These are phyloP conservation scores for Drosophila dives DNA, from an alignment of 2,888 invertebrate species.

Conservation along the genomic window DNA sequence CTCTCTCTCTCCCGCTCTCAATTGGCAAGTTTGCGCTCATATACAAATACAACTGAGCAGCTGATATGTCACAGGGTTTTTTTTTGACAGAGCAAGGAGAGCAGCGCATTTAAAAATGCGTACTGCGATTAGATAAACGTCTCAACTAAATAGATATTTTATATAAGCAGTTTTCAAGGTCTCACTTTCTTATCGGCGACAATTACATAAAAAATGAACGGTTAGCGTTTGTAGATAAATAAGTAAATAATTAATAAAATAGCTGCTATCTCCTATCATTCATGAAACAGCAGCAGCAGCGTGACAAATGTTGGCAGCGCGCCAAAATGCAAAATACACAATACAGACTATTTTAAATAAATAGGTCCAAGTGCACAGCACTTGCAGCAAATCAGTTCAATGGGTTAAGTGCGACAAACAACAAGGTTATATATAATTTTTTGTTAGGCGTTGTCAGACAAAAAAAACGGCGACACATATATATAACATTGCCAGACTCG, in stretches of 20 bases:
- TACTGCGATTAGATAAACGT: slow-evolving; percentile 69
- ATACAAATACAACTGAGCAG: slow-evolving; percentile 8
- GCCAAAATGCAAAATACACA: slow-evolving; percentile 47
- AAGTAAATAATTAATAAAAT: slow-evolving; percentile 3
- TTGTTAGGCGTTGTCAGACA: slow-evolving; percentile 2
- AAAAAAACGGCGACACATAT: neutral
- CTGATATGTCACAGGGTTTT: slow-evolving; percentile 19
- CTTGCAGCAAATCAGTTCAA: slow-evolving; percentile 32
- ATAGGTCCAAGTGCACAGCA: slow-evolving; percentile 36
- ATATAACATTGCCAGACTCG: neutral
- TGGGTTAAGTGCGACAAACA: slow-evolving; percentile 42
- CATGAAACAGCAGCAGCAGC: neutral
- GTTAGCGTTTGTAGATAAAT: neutral
- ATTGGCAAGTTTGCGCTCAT: slow-evolving; percentile 13
- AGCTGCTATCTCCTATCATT: neutral
- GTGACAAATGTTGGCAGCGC: slow-evolving; percentile 25
- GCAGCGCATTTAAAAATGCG: slow-evolving; percentile 54
- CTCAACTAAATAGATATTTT: slow-evolving; percentile 50
- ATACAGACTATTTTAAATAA: slow-evolving; percentile 35
- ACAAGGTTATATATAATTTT: neutral
- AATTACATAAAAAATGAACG: slow-evolving; percentile 63
- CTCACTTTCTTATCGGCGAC: slow-evolving; percentile 61
- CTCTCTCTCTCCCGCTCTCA: neutral
- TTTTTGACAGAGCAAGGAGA: slow-evolving; percentile 31
- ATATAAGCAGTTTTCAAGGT: slow-evolving; percentile 72